Base-by-base conservation (phyloP, 2,888 invertebrate genomes). In the Microplitis deprimator region DNA sequence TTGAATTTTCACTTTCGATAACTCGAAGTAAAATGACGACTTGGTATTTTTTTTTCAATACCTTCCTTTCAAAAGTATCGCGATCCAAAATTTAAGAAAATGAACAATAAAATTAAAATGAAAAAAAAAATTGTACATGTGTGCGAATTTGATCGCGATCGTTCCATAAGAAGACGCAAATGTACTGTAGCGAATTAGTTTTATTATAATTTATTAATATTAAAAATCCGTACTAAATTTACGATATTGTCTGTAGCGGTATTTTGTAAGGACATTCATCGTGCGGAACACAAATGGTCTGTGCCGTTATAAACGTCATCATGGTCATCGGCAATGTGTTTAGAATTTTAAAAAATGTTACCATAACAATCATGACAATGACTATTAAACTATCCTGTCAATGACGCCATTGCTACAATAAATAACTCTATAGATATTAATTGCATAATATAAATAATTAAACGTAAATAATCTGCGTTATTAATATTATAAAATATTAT, bases 291-390 rank as follows among this genome's bases (percentile, higher is more conserved):
- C 73, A 60, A 73, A 73, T 67, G 20, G 29, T 67, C 29, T 13
- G 50, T 73, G 64, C 67, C 73, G 73, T 73, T 73, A 73, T 29
- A 17, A 50, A 62, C 72, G 62, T 64, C 64, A 72, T 62, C 29
- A 61, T 61, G 59, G 59, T 39, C 61, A 71, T 61, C 61, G 40
- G 50, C 4, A 50, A 50, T 50, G 50, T 50, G 50, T 50, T 50
- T 50, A 50, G 50, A 50, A 50, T 40, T 20, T 50, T 20, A 20
- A 69, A 17, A 17, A 69, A 20, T 29, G 38, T 5, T 29, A 60
- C n/a, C 60, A 70, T 59, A 29, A 71, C 61, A 20, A 71, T 61
- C 61, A 71, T 60, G 6, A 59, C 29, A 73, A 65, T 13, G 13
- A 41, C 50, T 50, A 8, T 50, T 50, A 50, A 50, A 50, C 50